A percentile compares a stretch with the other conserved stretches of the same genome.
Conservation (phyloP, 1,140 invertebrate genomes). For the Drosophila azteca region DNA sequence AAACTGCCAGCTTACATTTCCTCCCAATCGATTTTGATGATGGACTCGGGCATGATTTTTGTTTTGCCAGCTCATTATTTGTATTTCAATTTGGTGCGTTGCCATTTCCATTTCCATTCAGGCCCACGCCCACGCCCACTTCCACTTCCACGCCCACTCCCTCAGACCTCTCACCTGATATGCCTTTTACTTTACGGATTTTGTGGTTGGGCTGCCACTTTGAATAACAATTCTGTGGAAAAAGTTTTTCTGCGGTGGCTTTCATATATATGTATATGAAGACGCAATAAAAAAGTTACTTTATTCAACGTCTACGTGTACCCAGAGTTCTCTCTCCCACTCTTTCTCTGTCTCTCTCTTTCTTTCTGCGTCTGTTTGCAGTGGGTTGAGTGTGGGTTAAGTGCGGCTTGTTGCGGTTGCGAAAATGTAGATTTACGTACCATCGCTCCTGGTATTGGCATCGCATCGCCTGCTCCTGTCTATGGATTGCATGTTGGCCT, state of each 20-base stretch:
- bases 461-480: slow-evolving; percentile 27
- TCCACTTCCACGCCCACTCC: too few species aligned
- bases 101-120: slow-evolving; percentile 34
- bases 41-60: slow-evolving; percentile 72
- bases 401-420: slow-evolving; percentile 73
- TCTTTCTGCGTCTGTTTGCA: background rate
- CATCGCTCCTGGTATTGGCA: slow-evolving; percentile 14
- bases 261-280: slow-evolving; percentile 68
- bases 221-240: slow-evolving; percentile 78
- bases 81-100: slow-evolving; percentile 71
- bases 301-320: slow-evolving; percentile 72
- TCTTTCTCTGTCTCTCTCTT: background rate
- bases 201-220: slow-evolving; percentile 69
- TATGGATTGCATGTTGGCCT: slow-evolving; percentile 62
- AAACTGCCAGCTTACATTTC: slow-evolving; percentile 73
- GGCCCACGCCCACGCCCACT: background rate
- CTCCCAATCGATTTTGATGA: slow-evolving; percentile 68
- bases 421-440: slow-evolving; percentile 70
- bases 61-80: slow-evolving; percentile 79
- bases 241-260: slow-evolving; percentile 61
- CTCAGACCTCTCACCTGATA: slow-evolving; percentile 27
- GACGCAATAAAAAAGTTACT: slow-evolving; percentile 81
- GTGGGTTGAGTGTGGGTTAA: slow-evolving; percentile 44
- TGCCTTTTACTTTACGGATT: slow-evolving; percentile 72
- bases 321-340: background rate